phyloP scores from a whole-genome alignment of 2,113 vertebrate genomes.

The Ramphastos sulfuratus region DNA sequence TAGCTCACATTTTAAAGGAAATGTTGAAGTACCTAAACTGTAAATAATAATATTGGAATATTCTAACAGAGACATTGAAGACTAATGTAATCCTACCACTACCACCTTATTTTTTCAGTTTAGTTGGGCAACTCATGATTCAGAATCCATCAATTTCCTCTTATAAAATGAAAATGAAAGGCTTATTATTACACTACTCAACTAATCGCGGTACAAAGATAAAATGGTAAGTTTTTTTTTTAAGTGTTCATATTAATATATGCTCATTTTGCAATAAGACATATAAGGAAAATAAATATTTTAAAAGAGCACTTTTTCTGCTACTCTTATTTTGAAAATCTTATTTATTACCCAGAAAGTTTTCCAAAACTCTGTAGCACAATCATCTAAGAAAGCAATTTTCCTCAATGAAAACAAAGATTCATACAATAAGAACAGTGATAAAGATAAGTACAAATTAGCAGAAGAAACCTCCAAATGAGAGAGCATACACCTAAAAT shows the following conservation, averaged over 20 bases:
- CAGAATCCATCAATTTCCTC: not conserved
- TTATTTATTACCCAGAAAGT: not conserved
- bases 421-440: too few species aligned
- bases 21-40: not conserved
- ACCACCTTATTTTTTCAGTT: not conserved
- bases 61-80: not conserved
- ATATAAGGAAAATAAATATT: rapidly evolving
- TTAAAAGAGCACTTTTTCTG: not conserved
- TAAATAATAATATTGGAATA: not conserved
- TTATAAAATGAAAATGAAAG: not conserved
- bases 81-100: not conserved
- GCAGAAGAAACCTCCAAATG: conserved; percentile 4
- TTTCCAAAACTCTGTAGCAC: not conserved
- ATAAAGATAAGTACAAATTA: not conserved
- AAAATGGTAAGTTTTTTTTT: not conserved
- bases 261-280: not conserved
- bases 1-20: not conserved
- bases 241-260: not conserved
- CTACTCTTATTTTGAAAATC: not conserved
- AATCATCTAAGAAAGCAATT: not conserved
- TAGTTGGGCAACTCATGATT: not conserved
- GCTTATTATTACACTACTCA: not conserved
- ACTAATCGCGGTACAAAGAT: not conserved
- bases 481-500: not conserved
- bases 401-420: not conserved